Conservation (phyloP, 1,140 invertebrate species). For the Hestina assimilis region DNA sequence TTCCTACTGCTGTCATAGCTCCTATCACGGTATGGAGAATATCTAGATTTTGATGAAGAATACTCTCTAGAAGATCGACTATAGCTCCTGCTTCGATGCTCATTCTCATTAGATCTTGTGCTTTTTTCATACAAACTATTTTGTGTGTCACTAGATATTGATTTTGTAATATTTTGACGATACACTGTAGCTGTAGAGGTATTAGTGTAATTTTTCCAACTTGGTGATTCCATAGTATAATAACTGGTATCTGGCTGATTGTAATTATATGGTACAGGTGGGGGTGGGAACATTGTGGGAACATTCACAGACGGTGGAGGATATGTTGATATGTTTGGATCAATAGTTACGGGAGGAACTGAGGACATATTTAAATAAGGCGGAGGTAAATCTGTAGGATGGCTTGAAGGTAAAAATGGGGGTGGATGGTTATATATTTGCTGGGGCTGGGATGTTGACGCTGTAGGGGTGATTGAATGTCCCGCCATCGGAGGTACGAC, state of each 20-base stretch:
- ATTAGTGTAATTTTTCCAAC: constrained; percentile 7
- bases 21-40: constrained; percentile 33
- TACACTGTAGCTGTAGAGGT: neutral
- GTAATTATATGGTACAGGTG: constrained; percentile 7
- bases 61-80: constrained; percentile 22
- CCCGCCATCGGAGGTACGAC: constrained; percentile 33
- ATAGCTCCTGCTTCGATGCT: constrained; percentile 8
- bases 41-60: constrained; percentile 26
- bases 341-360: constrained; percentile 4
- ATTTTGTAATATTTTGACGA: neutral
- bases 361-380: constrained; percentile 7
- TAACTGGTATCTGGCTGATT: constrained; percentile 3
- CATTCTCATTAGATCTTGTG: neutral
- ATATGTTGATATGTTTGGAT: constrained; percentile 11
- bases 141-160: neutral
- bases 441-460: constrained; percentile 27
- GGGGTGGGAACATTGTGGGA: constrained; percentile 21
- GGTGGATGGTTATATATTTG: constrained; percentile 31
- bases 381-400: constrained; percentile 34
- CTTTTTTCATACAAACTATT: constrained; percentile 11
- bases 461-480: constrained; percentile 11
- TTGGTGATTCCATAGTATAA: constrained; percentile 1
- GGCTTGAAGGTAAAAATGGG: constrained; percentile 12
- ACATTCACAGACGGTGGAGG: constrained; percentile 15
- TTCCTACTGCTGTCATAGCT: constrained; percentile 31